Evolutionary conservation across 2,797 vertebrate genomes (phyloP).

Genomic region (Spinus olivaceus): DNA sequence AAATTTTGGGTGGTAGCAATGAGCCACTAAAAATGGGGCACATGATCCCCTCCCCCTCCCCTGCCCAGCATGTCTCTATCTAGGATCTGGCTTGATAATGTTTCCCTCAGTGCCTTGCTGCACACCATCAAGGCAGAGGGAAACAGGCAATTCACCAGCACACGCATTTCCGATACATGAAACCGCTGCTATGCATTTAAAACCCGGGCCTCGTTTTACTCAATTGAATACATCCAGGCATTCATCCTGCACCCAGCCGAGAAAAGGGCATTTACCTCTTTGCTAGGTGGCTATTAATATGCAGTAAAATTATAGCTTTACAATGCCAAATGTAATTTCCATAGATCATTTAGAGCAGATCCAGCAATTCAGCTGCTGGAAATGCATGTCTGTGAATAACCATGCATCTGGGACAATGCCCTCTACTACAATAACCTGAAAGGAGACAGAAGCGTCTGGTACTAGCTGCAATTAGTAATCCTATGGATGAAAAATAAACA

Average conservation of each 20-base stretch:
- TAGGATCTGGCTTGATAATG: not conserved
- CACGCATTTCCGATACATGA: not conserved
- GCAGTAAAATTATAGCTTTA: conserved; percentile 71
- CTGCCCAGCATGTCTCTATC: not conserved
- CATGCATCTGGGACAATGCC: conserved; percentile 33
- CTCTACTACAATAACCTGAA: conserved; percentile 54
- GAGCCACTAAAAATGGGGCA: conserved; percentile 35
- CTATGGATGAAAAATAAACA: conserved; percentile 53
- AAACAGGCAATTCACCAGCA: not conserved
- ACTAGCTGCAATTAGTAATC: conserved; percentile 48
- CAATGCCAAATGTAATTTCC: conserved; percentile 57
- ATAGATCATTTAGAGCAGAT: conserved; percentile 64
- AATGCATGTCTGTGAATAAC: conserved; percentile 47
- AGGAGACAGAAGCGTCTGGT: conserved; percentile 39
- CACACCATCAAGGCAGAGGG: conserved; percentile 1
- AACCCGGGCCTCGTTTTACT: not conserved
- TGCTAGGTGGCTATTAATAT: conserved; percentile 71
- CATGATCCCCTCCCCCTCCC: not conserved
- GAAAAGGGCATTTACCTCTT: conserved; percentile 66
- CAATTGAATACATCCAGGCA: not conserved
- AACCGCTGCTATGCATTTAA: not conserved
- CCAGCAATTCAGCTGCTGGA: conserved; percentile 64
- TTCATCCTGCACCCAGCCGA: conserved; percentile 41
- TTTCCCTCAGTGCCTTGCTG: conserved; percentile 30
- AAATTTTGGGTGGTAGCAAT: conserved; percentile 1